phyloP scores from a whole-genome alignment of 2,113 vertebrate genomes.

The Copsychus sechellarum region DNA sequence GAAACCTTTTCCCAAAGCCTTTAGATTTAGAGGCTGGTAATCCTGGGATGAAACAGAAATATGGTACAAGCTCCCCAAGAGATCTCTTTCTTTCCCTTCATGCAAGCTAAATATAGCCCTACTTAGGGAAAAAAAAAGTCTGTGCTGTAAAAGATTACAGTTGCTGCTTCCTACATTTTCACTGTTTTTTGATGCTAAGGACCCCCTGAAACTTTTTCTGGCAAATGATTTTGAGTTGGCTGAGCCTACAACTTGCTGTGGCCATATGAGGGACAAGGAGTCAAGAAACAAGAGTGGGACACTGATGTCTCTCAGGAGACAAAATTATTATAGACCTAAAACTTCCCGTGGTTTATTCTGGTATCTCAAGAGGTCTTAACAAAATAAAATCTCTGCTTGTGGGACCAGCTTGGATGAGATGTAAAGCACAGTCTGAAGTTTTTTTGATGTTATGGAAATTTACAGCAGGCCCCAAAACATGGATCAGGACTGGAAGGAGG shows the following conservation, averaged over 20 bases:
- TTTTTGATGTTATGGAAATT: not conserved
- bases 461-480: not conserved
- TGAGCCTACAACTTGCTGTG: not conserved
- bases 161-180: not conserved
- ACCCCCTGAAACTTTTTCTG: not conserved
- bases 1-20: not conserved
- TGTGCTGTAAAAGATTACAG: not conserved
- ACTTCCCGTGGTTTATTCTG: not conserved
- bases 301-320: accelerated
- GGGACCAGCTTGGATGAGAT: not conserved
- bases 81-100: not conserved
- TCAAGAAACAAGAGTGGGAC: not conserved
- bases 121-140: not conserved
- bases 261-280: not conserved
- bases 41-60: not conserved
- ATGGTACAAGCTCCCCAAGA: not conserved
- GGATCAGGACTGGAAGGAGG: not conserved
- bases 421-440: not conserved
- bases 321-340: not conserved
- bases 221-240: not conserved
- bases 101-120: not conserved
- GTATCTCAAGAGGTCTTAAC: not conserved
- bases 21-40: not conserved
- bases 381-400: not conserved
- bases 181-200: not conserved